Base-by-base conservation (phyloP, 2,797 vertebrate species). In the Prionace glauca region DNA sequence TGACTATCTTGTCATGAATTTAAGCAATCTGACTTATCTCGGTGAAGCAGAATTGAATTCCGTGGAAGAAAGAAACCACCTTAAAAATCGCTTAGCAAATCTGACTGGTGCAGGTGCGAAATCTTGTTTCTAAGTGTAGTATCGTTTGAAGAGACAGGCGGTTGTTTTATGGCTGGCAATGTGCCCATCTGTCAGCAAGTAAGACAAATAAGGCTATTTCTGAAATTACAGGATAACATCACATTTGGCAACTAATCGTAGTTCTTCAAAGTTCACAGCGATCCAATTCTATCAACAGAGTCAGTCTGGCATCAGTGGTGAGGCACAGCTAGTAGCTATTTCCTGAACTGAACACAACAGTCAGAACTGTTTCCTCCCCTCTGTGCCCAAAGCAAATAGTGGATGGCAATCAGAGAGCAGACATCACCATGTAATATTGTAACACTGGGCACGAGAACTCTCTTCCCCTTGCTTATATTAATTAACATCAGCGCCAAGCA, bases 201-300 rank as follows among this genome's bases (percentile, higher is more conserved):
- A 77, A 77, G 69, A 95, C 50, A 95, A 77, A 95, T 77, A 26
- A 95, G 71, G 71, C 71, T 56, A 56, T 72, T 95, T 95, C 29
- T 11, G 93, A 95, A 95, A 77, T 77, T 95, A 77, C 93, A 50
- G 60, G 93, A 56, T 95, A 95, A 95, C 24, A 77, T 95, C 71
- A 60, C 26, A 56, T 74, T 95, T 95, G 71, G 45, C 71, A 95
- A 69, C n/a, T 69, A 69, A 92, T 92, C 65, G 62, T 69, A 41
- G n/a, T 67, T 36, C 32, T 41, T 67, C 90, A 92, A 92, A 92
- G 65, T 92, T 92, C 90, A 92, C 90, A n/a, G 62, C 29, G 22
- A 77, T 77, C 93, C 93, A 77, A 95, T 50, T 72, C 93, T 60
- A 95, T 77, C 69, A 77, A 77, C 93, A 74, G 8, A 95, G 45